Evolutionary conservation across 2,888 invertebrate species (phyloP), one percentile per base, ranked within the genome.

Genomic region (Drosophila pseudotakahashii): DNA sequence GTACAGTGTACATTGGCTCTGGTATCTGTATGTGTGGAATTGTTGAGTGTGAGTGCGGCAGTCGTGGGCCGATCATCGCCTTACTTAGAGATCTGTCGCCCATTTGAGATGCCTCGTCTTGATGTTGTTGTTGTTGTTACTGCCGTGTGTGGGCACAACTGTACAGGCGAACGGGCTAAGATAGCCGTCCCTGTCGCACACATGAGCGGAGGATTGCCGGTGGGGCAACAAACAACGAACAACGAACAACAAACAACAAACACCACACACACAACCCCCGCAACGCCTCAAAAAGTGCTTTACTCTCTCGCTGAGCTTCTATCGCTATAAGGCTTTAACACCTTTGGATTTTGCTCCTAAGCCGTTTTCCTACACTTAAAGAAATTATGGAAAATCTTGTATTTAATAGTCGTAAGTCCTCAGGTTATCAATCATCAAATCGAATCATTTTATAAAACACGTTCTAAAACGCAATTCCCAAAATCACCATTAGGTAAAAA

Each of bases 41-140:
- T 48, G 14, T 32, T 42, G 48, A 59, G 37, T 64, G 44, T 66
- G 44, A 26, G 36, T 34, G 36, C 54, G 45, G 70, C 78, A 82
- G 79, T 85, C 84, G 84, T 85, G 84, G 84, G 84, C 88, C 72
- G 84, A 85, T 89, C 84, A 85, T 89, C 88, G 84, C 84, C 84
- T 85, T 85, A 85, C 84, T 89, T 85, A 85, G 89, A 87, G 88
- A 84, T 77, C 83, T 89, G 85, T 83, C 84, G 83, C 87, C 89
- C 88, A 81, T 81, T 66, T 39, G 69, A 66, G 66, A 55, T 69
- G 69, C 69, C 66, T 36, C 50, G 66, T 50, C 51, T 26, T 30
- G 19, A 7, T 26, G 26, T 26, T 57, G 45, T 13, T 50, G 32
- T 74, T 52, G 75, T 83, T 86, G 88, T 86, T 78, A 72, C 77